Evolutionary conservation across 1,140 invertebrate genomes (phyloP), one percentile per base, ranked within the genome.

Genomic region (Whitmania pigra): DNA sequence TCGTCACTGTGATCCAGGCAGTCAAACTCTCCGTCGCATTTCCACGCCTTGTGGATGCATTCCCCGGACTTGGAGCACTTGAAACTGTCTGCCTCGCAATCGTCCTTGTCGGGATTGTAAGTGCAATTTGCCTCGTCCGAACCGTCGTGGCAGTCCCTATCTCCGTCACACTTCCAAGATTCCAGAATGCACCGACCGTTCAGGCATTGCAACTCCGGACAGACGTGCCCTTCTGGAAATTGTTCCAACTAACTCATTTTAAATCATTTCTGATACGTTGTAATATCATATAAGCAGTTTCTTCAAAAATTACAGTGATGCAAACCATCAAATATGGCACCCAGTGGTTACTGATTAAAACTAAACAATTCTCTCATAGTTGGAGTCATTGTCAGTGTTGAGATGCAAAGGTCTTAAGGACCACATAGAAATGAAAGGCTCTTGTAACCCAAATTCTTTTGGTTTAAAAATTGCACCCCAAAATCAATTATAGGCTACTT

Each of bases 161-260:
- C 85, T 54, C 85, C 85, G 78, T 91, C 89, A 74, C 89, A 91
- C 9, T 89, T 81, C 76, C 87, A 90, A 0, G 81, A 79, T 0
- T 84, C 78, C 0, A 85, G 83, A 53, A 90, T 85, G 77, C 89
- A 90, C 53, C 86, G 83, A 53, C 86, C 83, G 70, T 83, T 85
- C 7, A 79, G 83, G 74, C 89, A 90, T 57, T 87, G 84, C 86
- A 88, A 90, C 43, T 49, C 43, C 1, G 43, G 43, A 49, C 43
- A 49, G 43, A 49, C 43, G 9, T 49, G 43, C 9, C 43, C 43
- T 49, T 49, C 43, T 71, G n/a, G 49, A 53, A 55, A 53, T 7
- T 15, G 25, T 25, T 29, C 13, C 55, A n/a, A 70, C 53, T 60
- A 3, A 22, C 40, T n/a, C n/a, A n/a, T n/a, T n/a, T n/a, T n/a